phyloP scores from a whole-genome alignment of 2,113 vertebrate species.

The Alligator sinensis region DNA sequence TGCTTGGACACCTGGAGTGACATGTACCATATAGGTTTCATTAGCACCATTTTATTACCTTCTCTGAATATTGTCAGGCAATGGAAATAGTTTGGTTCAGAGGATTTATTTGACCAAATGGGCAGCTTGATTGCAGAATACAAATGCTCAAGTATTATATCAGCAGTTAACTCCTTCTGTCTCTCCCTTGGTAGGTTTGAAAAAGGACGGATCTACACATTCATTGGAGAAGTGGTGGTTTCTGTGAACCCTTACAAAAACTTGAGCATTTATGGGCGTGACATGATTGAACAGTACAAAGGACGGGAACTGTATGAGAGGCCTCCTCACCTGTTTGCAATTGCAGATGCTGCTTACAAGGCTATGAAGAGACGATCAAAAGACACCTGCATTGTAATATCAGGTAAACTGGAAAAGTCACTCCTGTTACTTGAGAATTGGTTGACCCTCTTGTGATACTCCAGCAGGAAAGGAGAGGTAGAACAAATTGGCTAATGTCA shows the following conservation, averaged over 20 bases:
- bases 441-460: background rate
- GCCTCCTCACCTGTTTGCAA: slow-evolving; percentile 96
- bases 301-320: slow-evolving; percentile 95
- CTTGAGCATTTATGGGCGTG: slow-evolving; percentile 94
- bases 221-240: slow-evolving; percentile 97
- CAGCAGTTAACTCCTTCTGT: background rate
- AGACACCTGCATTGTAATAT: slow-evolving; percentile 98
- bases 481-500: background rate
- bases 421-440: background rate
- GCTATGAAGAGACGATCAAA: slow-evolving; percentile 98
- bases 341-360: slow-evolving; percentile 97
- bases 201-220: slow-evolving; percentile 94
- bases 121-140: background rate
- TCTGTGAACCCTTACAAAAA: slow-evolving; percentile 96
- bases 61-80: background rate
- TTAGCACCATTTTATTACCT: rapidly evolving
- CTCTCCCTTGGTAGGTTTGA: slow-evolving; percentile 85
- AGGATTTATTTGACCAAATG: rapidly evolving
- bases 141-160: background rate
- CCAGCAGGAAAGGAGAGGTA: background rate
- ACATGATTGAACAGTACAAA: slow-evolving; percentile 93
- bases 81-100: rapidly evolving
- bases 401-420: slow-evolving; percentile 81
- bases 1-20: background rate
- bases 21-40: rapidly evolving